Evolutionary conservation across 2,797 vertebrate species (phyloP).

Genomic region (Sebastes iracundus): DNA sequence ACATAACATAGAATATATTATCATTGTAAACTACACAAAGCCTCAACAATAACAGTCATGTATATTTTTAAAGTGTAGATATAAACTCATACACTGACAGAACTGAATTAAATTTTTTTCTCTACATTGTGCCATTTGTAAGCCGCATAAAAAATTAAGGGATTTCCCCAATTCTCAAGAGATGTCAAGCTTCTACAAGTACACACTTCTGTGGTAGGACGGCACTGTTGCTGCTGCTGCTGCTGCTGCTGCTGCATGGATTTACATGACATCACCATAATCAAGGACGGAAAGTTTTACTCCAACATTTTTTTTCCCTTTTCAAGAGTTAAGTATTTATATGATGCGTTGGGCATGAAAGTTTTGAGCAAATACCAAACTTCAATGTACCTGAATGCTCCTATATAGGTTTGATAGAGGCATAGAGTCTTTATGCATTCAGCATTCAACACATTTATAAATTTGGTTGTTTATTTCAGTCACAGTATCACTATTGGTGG

Average conservation of each 20-base stretch:
- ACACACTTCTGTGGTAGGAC: background rate
- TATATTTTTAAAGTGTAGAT: background rate
- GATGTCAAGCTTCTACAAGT: background rate
- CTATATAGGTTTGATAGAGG: background rate
- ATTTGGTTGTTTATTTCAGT: background rate
- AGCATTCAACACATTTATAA: background rate
- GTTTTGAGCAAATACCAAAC: background rate
- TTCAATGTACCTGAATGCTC: background rate
- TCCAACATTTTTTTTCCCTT: background rate
- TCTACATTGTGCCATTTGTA: background rate
- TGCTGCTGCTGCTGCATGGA: background rate
- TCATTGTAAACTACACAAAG: background rate
- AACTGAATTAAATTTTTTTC: background rate
- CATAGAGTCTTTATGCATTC: background rate
- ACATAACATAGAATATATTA: background rate
- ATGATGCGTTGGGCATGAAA: background rate
- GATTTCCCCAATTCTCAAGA: slow-evolving; percentile 20
- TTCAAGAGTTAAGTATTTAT: background rate
- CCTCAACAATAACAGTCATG: background rate
- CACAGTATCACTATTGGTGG: background rate
- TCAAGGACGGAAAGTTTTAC: slow-evolving; percentile 13
- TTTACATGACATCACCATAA: slow-evolving; percentile 34
- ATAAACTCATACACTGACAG: background rate
- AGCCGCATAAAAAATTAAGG: background rate
- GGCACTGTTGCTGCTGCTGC: background rate